phyloP scores from a whole-genome alignment of 2,888 invertebrate species.

The Acleris holmiana region DNA sequence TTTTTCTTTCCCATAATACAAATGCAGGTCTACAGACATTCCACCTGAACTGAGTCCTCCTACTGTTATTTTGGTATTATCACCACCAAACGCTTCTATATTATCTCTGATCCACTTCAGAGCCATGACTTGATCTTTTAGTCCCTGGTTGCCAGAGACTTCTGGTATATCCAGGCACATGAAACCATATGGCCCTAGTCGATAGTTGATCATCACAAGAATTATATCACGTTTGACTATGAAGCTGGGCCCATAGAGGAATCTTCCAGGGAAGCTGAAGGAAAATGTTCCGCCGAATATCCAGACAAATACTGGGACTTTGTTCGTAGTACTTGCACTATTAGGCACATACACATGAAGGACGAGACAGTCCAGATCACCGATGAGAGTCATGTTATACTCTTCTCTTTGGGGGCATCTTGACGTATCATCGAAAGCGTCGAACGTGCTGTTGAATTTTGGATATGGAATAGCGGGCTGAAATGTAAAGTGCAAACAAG shows the following conservation, averaged over 20 bases:
- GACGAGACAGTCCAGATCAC: slow-evolving; percentile 53
- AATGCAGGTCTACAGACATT: slow-evolving; percentile 57
- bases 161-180: slow-evolving; percentile 60
- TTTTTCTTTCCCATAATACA: slow-evolving; percentile 51
- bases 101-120: slow-evolving; percentile 61
- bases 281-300: slow-evolving; percentile 59
- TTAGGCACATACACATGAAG: slow-evolving; percentile 59
- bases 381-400: no score
- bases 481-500: background rate
- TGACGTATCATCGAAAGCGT: slow-evolving; percentile 33
- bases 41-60: slow-evolving; percentile 61
- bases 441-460: slow-evolving; percentile 28
- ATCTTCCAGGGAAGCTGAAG: slow-evolving; percentile 47
- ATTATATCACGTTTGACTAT: slow-evolving; percentile 60
- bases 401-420: slow-evolving; percentile 29
- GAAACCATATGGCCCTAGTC: slow-evolving; percentile 64
- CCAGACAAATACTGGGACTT: slow-evolving; percentile 59
- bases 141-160: slow-evolving; percentile 62
- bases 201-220: slow-evolving; percentile 58
- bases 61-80: slow-evolving; percentile 55
- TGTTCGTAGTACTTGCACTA: slow-evolving; percentile 47
- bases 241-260: slow-evolving; percentile 51
- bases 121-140: slow-evolving; percentile 62
- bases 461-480: slow-evolving; percentile 31
- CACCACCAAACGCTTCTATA: slow-evolving; percentile 63